Conservation (phyloP, 2,113 vertebrate genomes). For the Carlito syrichta region DNA sequence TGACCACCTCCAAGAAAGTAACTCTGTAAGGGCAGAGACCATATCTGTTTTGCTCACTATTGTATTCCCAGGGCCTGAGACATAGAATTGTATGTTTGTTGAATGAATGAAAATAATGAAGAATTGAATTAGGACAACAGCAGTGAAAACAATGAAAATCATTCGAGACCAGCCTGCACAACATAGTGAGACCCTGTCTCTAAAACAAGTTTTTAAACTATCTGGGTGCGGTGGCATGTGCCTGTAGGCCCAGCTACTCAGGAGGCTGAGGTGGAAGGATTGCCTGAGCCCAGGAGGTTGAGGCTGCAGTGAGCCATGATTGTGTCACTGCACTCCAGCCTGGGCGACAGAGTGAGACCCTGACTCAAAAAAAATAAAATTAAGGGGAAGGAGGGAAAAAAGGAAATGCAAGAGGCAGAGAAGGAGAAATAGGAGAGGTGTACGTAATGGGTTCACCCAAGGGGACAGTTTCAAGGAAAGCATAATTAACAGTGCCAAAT, state of each 20-base stretch:
- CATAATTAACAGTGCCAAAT: not conserved
- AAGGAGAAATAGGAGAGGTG: not conserved
- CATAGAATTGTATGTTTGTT: not conserved
- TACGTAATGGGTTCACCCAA: not conserved
- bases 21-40: not conserved
- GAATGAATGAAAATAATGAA: slow-evolving; percentile 1
- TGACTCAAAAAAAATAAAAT: not conserved
- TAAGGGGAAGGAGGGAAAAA: not conserved
- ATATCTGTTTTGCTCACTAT: not conserved
- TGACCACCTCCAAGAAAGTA: not conserved
- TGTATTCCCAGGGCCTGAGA: not conserved
- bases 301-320: no score
- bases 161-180: no score
- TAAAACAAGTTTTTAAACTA: no score
- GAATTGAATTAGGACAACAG: not conserved
- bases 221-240: no score
- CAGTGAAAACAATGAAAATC: not conserved
- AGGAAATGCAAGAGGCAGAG: not conserved
- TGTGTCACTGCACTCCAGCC: no score
- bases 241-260: no score
- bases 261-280: no score
- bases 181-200: no score
- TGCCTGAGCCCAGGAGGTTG: no score
- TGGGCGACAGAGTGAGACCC: no score
- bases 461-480: not conserved